Conservation (phyloP, 1,140 invertebrate species). For the Pantala flavescens region DNA sequence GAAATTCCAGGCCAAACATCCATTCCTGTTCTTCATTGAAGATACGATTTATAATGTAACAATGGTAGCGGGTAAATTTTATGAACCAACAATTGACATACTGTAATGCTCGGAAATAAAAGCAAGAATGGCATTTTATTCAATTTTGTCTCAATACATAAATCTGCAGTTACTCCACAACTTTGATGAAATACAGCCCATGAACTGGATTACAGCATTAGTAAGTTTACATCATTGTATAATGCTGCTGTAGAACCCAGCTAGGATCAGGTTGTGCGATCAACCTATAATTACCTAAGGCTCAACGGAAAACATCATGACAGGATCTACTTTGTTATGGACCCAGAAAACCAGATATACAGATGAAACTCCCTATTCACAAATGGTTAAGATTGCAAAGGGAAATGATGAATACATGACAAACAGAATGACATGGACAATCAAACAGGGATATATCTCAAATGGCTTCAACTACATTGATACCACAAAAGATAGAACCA, state of each 20-base stretch:
- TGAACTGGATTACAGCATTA: background rate
- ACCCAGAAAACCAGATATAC: background rate
- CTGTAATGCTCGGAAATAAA: background rate
- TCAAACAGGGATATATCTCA: background rate
- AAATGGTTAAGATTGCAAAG: background rate
- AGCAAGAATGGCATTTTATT: slow-evolving; percentile 2
- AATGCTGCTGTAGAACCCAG: background rate
- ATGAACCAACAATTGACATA: background rate
- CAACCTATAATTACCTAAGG: too few relatives aligned
- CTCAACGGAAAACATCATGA: too few relatives aligned
- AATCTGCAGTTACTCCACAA: background rate
- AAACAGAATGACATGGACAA: background rate
- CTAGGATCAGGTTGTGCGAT: background rate
- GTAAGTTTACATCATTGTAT: background rate
- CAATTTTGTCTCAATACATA: background rate
- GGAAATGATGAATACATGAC: background rate
- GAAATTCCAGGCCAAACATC: background rate
- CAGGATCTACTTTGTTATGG: background rate
- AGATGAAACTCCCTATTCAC: background rate
- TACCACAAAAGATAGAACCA: background rate
- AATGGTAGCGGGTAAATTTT: background rate
- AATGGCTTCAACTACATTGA: background rate
- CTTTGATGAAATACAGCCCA: background rate
- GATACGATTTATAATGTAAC: background rate
- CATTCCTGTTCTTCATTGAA: background rate